phyloP scores from a whole-genome alignment of 2,797 vertebrate species.

The Phaenicophaeus curvirostris region DNA sequence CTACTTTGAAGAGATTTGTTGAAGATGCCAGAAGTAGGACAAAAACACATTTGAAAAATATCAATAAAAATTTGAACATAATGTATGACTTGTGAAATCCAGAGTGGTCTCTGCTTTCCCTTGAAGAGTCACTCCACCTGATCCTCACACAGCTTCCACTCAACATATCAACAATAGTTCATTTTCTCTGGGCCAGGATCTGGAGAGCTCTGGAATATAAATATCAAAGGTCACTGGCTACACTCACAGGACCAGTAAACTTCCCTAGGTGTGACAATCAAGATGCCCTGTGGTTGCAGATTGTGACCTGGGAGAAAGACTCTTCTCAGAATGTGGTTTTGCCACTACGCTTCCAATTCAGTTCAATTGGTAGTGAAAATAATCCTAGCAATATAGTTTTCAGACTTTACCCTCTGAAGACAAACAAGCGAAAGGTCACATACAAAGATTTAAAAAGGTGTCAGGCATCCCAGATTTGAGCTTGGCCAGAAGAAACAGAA shows the following conservation, averaged over 20 bases:
- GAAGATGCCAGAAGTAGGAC: not conserved
- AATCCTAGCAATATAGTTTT: not conserved
- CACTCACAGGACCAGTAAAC: not conserved
- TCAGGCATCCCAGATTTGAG: not conserved
- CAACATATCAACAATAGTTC: fast-evolving
- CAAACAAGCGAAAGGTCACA: not conserved
- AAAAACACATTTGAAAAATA: not conserved
- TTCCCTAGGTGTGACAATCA: not conserved
- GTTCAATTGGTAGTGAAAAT: not conserved
- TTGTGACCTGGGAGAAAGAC: fast-evolving
- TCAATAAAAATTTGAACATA: not conserved
- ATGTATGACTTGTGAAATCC: not conserved
- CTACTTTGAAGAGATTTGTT: not conserved
- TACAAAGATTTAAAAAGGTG: not conserved
- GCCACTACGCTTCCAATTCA: not conserved
- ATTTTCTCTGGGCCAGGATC: not conserved
- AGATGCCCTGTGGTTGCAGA: not conserved
- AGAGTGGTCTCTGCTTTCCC: not conserved
- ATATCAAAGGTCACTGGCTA: not conserved
- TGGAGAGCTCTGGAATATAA: not conserved
- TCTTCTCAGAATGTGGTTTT: not conserved
- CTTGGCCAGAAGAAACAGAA: not conserved
- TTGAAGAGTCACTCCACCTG: not conserved
- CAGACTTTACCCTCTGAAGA: not conserved
- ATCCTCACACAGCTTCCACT: not conserved